Base-by-base conservation (phyloP, 2,888 invertebrate genomes). In the Gasteruption jaculator region DNA sequence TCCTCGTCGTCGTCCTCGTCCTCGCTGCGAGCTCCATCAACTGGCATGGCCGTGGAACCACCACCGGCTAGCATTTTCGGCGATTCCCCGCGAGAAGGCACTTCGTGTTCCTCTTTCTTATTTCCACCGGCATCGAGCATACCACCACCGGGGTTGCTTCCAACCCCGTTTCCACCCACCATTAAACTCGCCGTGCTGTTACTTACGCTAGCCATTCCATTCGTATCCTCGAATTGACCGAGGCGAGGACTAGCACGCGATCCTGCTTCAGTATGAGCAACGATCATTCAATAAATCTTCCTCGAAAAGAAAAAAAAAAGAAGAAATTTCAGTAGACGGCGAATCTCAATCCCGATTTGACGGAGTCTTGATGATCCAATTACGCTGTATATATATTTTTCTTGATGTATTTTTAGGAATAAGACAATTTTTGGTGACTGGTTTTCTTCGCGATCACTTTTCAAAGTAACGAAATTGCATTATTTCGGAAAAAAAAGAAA, bases 41-140 rank as follows among this genome's bases (percentile, higher is more conserved):
- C 51, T 48, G 57, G 52, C 52, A 53, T 57, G 51, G 49, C 47
- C 50, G 46, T 50, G 53, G 48, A 44, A 50, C 48, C 37, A 42
- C 50, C 12, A 14, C 29, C 22, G 41, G 27, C 41, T 33, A 45
- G 48, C 26, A 43, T 36, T 48, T 53, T 73, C 65, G 71, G 65
- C 4, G 66, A 63, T 33, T 63, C 66, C 51, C 68, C 73, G 63
- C 60, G 56, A 49, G 61, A 71, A 57, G 71, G 63, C 74, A 75
- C 47, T 75, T 74, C 57, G 66, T 76, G 41, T 67, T 72, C 44
- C 65, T 71, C 53, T 71, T 53, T 54, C 37, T 40, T 50, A 54
- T 54, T 54, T 31, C 39, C 38, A 48, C 43, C 48, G 45, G 15
- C 32, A 38, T 25, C 29, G 27, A 11, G 6, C 11, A n/a, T 49